These are phyloP conservation scores for Leuciscus idus DNA, from an alignment of 2,113 vertebrate species.

Conservation along the genomic window DNA sequence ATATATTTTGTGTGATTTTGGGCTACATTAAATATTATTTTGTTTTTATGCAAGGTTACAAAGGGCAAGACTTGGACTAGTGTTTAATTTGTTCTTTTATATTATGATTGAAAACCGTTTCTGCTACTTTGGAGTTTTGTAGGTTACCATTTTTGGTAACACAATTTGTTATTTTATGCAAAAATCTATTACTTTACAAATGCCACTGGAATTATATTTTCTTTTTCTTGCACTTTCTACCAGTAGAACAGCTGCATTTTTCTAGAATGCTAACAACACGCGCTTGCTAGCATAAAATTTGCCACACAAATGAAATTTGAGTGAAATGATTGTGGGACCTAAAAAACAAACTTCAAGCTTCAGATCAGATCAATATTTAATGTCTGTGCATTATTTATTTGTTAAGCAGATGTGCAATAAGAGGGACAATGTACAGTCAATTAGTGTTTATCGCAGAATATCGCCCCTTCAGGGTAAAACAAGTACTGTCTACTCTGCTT, in stretches of 20 bases:
- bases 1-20: not conserved
- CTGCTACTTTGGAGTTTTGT: not conserved
- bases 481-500: not conserved
- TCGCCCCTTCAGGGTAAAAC: not conserved
- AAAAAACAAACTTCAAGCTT: not conserved
- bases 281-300: not conserved
- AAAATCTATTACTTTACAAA: not conserved
- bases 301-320: too few relatives aligned
- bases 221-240: not conserved
- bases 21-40: not conserved
- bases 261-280: not conserved
- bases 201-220: not conserved
- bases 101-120: not conserved
- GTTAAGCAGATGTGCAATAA: not conserved
- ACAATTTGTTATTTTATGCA: not conserved
- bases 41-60: not conserved
- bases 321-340: not conserved
- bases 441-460: not conserved
- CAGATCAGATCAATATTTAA: not conserved
- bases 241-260: not conserved
- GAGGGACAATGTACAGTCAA: not conserved
- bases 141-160: not conserved
- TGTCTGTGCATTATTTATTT: not conserved
- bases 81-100: not conserved
- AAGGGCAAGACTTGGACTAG: not conserved